Conservation (phyloP, 2,797 vertebrate genomes). For the Pitangus sulphuratus region DNA sequence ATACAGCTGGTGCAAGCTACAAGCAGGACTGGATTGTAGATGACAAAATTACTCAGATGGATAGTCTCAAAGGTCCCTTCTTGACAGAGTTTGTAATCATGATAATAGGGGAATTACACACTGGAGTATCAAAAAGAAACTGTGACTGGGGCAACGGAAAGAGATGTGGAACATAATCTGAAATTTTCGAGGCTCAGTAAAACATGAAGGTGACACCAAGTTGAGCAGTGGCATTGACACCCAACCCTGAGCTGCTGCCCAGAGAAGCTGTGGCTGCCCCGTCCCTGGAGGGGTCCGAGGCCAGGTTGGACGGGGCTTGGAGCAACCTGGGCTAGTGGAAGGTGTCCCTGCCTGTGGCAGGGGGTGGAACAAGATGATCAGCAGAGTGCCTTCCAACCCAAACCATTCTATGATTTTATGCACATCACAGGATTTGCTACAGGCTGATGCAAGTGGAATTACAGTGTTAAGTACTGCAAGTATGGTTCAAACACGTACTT, state of each 20-base stretch:
- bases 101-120: neutral
- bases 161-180: neutral
- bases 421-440: neutral
- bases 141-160: neutral
- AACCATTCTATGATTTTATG: neutral
- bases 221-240: fast-evolving
- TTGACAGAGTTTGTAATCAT: neutral
- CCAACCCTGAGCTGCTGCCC: too few relatives aligned
- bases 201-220: fast-evolving
- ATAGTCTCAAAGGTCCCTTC: neutral
- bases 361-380: fast-evolving
- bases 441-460: neutral
- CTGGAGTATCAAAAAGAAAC: neutral
- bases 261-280: too few relatives aligned
- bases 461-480: neutral
- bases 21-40: constrained; percentile 32
- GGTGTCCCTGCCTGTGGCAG: neutral
- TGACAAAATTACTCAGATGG: constrained; percentile 24
- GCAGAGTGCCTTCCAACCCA: neutral
- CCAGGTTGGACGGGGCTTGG: fast-evolving
- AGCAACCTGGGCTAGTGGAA: fast-evolving
- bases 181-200: neutral
- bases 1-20: constrained; percentile 55
- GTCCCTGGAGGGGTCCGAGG: neutral
- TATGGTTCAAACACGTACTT: neutral